Conservation (phyloP, 2,113 vertebrate genomes). For the Semnornis frantzii region DNA sequence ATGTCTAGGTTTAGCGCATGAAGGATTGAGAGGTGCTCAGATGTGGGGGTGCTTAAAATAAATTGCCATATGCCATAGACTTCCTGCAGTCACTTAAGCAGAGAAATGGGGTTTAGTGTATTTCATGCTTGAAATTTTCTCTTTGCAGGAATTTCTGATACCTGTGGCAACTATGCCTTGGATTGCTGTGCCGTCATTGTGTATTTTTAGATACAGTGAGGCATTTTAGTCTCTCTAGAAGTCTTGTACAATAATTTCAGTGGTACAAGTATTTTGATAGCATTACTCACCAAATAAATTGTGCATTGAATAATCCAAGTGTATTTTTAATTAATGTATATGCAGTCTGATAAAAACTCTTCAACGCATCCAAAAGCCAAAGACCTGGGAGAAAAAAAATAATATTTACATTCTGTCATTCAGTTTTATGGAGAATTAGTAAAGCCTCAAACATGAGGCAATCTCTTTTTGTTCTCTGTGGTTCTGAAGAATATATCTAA, state of each 20-base stretch:
- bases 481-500: not conserved
- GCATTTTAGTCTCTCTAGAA: not conserved
- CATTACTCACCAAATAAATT: not conserved
- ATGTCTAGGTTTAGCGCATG: not conserved
- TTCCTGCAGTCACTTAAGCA: not conserved
- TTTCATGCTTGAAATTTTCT: conserved; percentile 19
- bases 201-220: conserved; percentile 7
- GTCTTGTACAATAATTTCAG: not conserved
- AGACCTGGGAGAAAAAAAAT: not conserved
- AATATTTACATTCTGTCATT: not conserved
- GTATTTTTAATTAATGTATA: not conserved
- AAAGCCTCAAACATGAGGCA: not conserved
- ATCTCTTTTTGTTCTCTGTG: not conserved
- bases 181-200: not conserved
- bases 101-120: not conserved
- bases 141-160: not conserved
- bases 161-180: not conserved
- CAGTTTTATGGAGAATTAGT: not conserved
- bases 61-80: not conserved
- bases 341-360: conserved; percentile 10
- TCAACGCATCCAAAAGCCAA: not conserved
- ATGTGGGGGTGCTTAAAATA: not conserved
- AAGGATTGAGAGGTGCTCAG: not conserved
- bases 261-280: not conserved
- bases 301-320: not conserved